phyloP scores from a whole-genome alignment of 1,140 invertebrate genomes.

The Sesamia nonagrioides region DNA sequence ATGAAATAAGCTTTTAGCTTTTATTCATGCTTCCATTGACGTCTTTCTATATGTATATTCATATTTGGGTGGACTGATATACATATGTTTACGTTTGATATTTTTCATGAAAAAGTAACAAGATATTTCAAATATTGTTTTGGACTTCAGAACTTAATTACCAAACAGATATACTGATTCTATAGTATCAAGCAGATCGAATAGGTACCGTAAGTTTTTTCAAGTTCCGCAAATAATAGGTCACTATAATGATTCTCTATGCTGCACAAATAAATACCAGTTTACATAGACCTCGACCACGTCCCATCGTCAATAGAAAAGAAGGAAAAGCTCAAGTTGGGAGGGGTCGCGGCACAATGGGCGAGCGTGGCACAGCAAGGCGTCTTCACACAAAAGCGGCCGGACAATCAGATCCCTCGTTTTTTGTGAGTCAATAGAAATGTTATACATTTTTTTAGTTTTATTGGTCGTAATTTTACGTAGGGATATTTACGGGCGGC shows the following conservation, averaged over 20 bases:
- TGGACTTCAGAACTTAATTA: slow-evolving; percentile 8
- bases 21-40: too few species aligned
- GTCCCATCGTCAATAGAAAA: slow-evolving; percentile 27
- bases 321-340: slow-evolving; percentile 9
- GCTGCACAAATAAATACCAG: slow-evolving; percentile 42
- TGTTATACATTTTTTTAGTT: slow-evolving; percentile 85
- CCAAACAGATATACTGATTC: slow-evolving; percentile 16
- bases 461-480: slow-evolving; percentile 86
- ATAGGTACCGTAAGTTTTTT: slow-evolving; percentile 48
- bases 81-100: too few species aligned
- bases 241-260: slow-evolving; percentile 49
- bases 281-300: slow-evolving; percentile 43
- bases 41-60: too few species aligned
- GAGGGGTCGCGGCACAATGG: slow-evolving; percentile 46
- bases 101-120: too few species aligned
- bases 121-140: too few species aligned
- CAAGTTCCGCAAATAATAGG: slow-evolving; percentile 57
- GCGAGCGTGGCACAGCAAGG: slow-evolving; percentile 69
- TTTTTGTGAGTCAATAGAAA: slow-evolving; percentile 86
- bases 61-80: too few species aligned
- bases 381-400: slow-evolving; percentile 79
- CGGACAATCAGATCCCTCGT: slow-evolving; percentile 81
- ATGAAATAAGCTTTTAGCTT: too few species aligned
- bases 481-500: slow-evolving; percentile 85
- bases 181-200: slow-evolving; percentile 21